Evolutionary conservation across 2,888 invertebrate genomes (phyloP).

Genomic region (Cephus spinipes): DNA sequence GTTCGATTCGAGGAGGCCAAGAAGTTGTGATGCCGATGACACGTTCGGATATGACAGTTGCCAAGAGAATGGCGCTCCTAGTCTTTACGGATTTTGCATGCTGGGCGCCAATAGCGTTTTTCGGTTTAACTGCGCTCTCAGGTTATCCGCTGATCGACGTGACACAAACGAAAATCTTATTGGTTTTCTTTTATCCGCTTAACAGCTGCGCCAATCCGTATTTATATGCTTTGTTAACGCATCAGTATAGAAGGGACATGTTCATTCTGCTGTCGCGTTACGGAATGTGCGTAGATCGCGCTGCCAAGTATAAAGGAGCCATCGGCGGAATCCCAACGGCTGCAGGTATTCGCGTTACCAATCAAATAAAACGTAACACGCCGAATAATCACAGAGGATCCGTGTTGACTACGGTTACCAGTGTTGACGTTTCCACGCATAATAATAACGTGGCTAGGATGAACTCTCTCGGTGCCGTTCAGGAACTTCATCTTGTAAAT

Average conservation of each 20-base stretch:
- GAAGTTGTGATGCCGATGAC: slow-evolving; percentile 58
- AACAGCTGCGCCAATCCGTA: slow-evolving; percentile 79
- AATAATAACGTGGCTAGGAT: slow-evolving; percentile 48
- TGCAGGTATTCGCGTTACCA: slow-evolving; percentile 25
- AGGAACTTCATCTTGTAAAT: slow-evolving; percentile 34
- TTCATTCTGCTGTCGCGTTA: slow-evolving; percentile 69
- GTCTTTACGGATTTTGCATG: slow-evolving; percentile 76
- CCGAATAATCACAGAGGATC: slow-evolving; percentile 57
- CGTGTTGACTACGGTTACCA: slow-evolving; percentile 63
- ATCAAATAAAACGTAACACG: slow-evolving; percentile 1
- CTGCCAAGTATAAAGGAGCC: slow-evolving; percentile 66
- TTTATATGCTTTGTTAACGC: slow-evolving; percentile 76
- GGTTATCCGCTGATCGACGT: slow-evolving; percentile 74
- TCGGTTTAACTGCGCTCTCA: slow-evolving; percentile 74
- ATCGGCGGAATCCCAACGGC: slow-evolving; percentile 60
- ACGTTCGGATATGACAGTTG: slow-evolving; percentile 69
- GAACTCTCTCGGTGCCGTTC: slow-evolving; percentile 50
- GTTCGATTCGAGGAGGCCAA: slow-evolving; percentile 66
- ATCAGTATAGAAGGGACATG: slow-evolving; percentile 74
- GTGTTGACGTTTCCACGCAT: slow-evolving; percentile 60
- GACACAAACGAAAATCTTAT: slow-evolving; percentile 69
- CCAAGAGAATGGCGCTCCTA: slow-evolving; percentile 76
- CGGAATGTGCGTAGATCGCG: slow-evolving; percentile 65
- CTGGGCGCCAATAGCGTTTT: slow-evolving; percentile 76
- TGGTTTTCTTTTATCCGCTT: slow-evolving; percentile 78